Evolutionary conservation across 2,113 vertebrate genomes (phyloP).

Genomic region (Lasiurus cinereus): DNA sequence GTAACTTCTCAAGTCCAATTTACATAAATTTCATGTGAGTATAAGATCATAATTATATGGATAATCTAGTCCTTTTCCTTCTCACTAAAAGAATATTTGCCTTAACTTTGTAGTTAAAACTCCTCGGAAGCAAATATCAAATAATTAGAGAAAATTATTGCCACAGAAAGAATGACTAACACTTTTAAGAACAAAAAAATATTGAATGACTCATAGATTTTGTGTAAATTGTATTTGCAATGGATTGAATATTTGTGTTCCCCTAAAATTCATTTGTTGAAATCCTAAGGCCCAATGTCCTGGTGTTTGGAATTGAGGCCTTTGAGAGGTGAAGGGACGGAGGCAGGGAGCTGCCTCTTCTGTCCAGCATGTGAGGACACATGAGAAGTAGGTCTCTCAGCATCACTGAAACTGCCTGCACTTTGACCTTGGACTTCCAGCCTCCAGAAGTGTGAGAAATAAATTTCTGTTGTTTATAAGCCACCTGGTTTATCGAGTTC

Average conservation of each 20-base stretch:
- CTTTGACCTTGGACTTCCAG: not conserved
- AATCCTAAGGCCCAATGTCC: not conserved
- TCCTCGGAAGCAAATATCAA: slow-evolving; percentile 17
- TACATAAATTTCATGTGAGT: slow-evolving; percentile 26
- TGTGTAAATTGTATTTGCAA: not conserved
- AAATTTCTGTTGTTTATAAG: not conserved
- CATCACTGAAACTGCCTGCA: not conserved
- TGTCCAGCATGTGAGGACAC: not conserved
- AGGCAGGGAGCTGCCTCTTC: not conserved
- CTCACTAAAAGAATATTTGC: slow-evolving; percentile 8
- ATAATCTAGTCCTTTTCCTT: slow-evolving; percentile 26
- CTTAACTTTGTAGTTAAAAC: slow-evolving; percentile 49
- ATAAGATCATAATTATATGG: slow-evolving; percentile 22
- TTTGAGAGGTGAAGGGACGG: not conserved
- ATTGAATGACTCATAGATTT: not conserved
- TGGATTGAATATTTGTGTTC: not conserved
- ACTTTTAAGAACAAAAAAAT: not conserved
- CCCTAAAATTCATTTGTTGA: not conserved
- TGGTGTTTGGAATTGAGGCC: not conserved
- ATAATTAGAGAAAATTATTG: slow-evolving; percentile 57
- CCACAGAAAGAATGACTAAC: slow-evolving; percentile 28
- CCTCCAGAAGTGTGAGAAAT: not conserved
- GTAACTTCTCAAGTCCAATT: slow-evolving; percentile 44
- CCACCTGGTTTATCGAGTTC: not conserved
- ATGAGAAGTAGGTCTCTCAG: not conserved